Base-by-base conservation (phyloP, 2,113 vertebrate species). In the Plecotus auritus region DNA sequence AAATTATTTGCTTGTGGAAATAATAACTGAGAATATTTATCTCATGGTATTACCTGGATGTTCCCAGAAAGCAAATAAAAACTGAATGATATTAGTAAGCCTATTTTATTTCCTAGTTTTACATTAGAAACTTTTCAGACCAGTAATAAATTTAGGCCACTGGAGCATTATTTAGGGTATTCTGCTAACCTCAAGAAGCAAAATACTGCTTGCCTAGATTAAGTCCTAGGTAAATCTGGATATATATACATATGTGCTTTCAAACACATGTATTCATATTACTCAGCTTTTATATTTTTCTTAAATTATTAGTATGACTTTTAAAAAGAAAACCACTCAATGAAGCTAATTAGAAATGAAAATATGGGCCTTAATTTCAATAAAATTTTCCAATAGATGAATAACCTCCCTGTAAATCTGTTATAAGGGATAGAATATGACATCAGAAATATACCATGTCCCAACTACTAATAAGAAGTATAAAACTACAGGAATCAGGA, bases 61-160 rank as follows among this genome's bases (percentile, higher is more conserved):
- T 54, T 88, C n/a, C 84, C 69, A 51, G 85, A 74, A 94, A 94
- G 51, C 42, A 94, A 91, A 88, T 83, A 88, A 94, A 91, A 69
- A 59, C 1, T 61, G 30, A 88, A 40, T 47, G 11, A 37, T 83
- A 51, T 72, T 64, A 76, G 49, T 47, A 72, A 85, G 35, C 23
- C 22, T 94, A 61, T 81, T 90, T 88, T 91, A 95, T 45, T 69
- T 91, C 4, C 30, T 35, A 89, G n/a, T 51, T 73, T 95, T 88
- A 78, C 0, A 83, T 67, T 66, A 85, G 30, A 88, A 94, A 89
- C 16, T 18, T 67, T 80, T 90, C 85, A 32, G 73, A 80, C 3
- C 12, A 42, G 7, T 84, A 91, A 73, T 92, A 95, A 51, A 93
- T 32, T 76, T 78, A 88, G 49, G 54, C 12, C 42, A 86, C 4